Base-by-base conservation (phyloP, 2,888 invertebrate genomes). In the Lasioglossum oenotherae region DNA sequence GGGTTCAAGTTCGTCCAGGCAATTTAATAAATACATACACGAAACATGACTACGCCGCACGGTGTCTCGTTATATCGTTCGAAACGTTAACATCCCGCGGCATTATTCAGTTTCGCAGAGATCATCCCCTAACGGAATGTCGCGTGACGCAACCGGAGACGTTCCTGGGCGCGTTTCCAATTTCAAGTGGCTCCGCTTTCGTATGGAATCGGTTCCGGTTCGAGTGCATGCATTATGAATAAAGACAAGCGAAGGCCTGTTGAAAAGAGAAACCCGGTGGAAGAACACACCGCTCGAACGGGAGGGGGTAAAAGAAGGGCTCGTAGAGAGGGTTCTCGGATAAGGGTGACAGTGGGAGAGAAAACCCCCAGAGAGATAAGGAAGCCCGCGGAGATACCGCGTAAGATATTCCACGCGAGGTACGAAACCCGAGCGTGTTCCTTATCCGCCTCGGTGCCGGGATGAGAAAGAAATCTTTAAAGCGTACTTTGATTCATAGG, bases 401-500 rank as follows among this genome's bases (percentile, higher is more conserved):
- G 81, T 85, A 87, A 91, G 88, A 90, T 91, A 88, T 89, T 90
- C 88, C 78, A 60, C 73, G 82, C 82, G 76, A 82, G 84, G 78
- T 79, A 80, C 80, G 74, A 75, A 80, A 82, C 64, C 60, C 44
- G 84, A 82, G 84, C 78, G 81, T 80, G 85, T 90, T 87, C 81
- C 88, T 90, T 90, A 88, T 91, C 87, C 89, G 79, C 72, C 69
- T 74, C 77, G 57, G 73, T 75, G 73, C 78, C 41, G 90, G 91
- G 89, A 92, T 89, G 92, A 90, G 90, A 91, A 92, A 90, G 92
- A 92, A 92, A 92, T 92, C 92, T 92, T 92, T 93, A 93, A 93
- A 94, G 92, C 91, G 92, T 88, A 92, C 92, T 93, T 93, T 93
- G 94, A 94, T 94, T 94, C 94, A 92, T 93, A 93, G 92, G 91